phyloP scores from a whole-genome alignment of 2,797 vertebrate species.

The Eospalax fontanierii region DNA sequence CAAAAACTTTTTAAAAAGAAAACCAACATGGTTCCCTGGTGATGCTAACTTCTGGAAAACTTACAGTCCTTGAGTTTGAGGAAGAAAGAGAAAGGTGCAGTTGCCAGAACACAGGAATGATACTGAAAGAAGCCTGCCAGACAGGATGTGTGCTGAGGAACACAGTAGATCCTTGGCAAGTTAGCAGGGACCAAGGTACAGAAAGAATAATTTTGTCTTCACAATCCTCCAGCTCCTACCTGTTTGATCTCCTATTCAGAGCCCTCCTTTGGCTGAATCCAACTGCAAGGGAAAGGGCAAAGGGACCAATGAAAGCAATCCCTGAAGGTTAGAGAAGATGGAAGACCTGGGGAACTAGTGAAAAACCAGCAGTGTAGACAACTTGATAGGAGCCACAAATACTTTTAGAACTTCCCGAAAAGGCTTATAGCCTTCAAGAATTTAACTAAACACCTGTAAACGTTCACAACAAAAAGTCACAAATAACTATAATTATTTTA shows the following conservation, averaged over 20 bases:
- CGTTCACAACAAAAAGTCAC: neutral
- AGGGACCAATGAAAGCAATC: neutral
- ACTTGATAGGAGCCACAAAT: neutral
- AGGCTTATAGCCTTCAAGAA: neutral
- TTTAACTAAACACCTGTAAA: constrained; percentile 49
- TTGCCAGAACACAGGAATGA: neutral
- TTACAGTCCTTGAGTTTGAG: constrained; percentile 15
- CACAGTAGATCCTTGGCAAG: neutral
- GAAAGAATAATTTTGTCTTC: neutral
- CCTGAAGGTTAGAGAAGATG: neutral
- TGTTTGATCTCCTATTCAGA: neutral
- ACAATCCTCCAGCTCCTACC: neutral
- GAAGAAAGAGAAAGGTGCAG: neutral
- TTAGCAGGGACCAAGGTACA: neutral
- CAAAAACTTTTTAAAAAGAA: constrained; percentile 2
- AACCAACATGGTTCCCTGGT: neutral
- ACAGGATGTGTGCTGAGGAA: neutral
- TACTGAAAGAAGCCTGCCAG: neutral
- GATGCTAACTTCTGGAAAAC: neutral
- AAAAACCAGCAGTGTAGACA: constrained; percentile 39
- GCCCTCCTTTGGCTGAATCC: neutral
- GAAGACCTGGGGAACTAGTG: neutral
- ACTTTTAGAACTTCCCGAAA: constrained; percentile 24
- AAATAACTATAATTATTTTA: constrained; percentile 67
- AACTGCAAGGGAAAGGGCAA: neutral